phyloP scores from a whole-genome alignment of 2,888 invertebrate genomes.

The Drosophila buzzatii region DNA sequence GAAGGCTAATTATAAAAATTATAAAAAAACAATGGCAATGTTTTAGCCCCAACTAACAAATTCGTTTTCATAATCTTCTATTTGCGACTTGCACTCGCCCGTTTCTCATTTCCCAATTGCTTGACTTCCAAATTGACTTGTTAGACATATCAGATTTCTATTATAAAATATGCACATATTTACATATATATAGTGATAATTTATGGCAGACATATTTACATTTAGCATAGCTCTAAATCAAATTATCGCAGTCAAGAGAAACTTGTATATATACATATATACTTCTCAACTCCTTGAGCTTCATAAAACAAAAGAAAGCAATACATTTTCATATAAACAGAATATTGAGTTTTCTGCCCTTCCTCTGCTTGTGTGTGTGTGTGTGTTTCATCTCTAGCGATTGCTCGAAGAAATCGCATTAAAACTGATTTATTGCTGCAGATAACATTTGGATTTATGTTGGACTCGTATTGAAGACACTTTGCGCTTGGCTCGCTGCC shows the following conservation, averaged over 20 bases:
- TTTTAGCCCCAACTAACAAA: background rate
- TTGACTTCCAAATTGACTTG: constrained; percentile 3
- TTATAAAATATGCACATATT: background rate
- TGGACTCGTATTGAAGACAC: constrained; percentile 30
- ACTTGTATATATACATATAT: constrained; percentile 7
- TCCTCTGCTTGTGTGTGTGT: background rate
- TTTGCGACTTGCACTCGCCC: background rate
- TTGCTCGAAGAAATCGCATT: constrained; percentile 60
- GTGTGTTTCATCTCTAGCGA: constrained; percentile 18
- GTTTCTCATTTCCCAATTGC: background rate
- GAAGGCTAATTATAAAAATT: no score
- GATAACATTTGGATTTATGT: constrained; percentile 75
- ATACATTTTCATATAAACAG: constrained; percentile 37
- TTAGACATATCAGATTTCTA: background rate
- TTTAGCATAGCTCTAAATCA: constrained; percentile 25
- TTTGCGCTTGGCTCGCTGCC: constrained; percentile 12
- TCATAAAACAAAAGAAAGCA: constrained; percentile 29
- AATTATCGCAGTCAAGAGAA: constrained; percentile 13
- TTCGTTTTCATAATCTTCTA: background rate
- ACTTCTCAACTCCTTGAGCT: constrained; percentile 33
- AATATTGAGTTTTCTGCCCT: constrained; percentile 36
- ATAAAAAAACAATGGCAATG: background rate
- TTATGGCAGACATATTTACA: constrained; percentile 18
- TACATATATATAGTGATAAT: background rate
- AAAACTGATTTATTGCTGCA: constrained; percentile 76